These are phyloP conservation scores for Todiramphus saurophagus DNA, from an alignment of 2,113 vertebrate species.

Conservation along the genomic window DNA sequence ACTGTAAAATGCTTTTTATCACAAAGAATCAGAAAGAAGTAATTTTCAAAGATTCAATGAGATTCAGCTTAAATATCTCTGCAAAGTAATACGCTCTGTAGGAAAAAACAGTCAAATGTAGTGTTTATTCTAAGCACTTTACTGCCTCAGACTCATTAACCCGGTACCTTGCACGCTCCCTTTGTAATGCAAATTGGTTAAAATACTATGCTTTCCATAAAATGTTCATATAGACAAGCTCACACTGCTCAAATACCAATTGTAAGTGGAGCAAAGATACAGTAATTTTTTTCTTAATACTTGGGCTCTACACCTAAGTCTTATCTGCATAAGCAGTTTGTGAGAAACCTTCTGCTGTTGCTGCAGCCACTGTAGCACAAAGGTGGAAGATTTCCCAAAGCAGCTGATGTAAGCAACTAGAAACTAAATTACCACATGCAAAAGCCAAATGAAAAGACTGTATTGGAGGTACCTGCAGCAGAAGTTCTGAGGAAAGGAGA, in stretches of 20 bases:
- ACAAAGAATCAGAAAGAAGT: background rate
- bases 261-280: background rate
- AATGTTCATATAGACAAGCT: constrained; percentile 37
- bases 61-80: background rate
- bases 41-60: background rate
- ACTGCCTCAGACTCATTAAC: constrained; percentile 48
- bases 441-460: constrained; percentile 25
- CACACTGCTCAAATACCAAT: background rate
- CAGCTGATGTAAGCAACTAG: constrained; percentile 21
- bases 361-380: background rate
- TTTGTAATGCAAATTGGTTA: constrained; percentile 62
- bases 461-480: background rate
- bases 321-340: constrained; percentile 10
- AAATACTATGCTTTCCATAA: constrained; percentile 43
- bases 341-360: constrained; percentile 18
- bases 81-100: constrained; percentile 11
- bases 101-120: background rate
- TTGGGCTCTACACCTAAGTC: background rate
- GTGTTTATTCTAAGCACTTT: constrained; percentile 39
- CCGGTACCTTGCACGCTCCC: background rate
- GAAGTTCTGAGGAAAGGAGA: background rate
- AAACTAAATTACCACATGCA: constrained; percentile 17
- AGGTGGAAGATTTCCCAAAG: constrained; percentile 50
- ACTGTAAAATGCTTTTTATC: background rate
- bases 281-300: background rate